Percentiles rank a stretch among this genome's conserved stretches.
Evolutionary conservation across 1,140 invertebrate species (phyloP).

Genomic region (Papilio polyxenes): DNA sequence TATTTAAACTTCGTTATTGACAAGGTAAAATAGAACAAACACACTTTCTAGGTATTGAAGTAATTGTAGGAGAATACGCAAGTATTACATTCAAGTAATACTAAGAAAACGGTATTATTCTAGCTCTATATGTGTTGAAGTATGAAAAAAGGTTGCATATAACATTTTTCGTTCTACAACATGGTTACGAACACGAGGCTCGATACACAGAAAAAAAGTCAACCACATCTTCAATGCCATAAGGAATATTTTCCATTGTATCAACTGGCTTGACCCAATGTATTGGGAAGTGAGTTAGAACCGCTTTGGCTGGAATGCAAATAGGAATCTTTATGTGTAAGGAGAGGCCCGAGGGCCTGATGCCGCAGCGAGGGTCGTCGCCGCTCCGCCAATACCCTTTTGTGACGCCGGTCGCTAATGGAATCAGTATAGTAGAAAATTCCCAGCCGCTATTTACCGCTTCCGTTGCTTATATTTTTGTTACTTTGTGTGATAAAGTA

Average conservation of each 20-base stretch:
- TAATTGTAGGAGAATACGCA: neutral
- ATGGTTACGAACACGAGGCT: too few relatives aligned
- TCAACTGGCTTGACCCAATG: constrained; percentile 53
- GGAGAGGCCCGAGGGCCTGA: constrained; percentile 58
- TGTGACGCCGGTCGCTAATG: constrained; percentile 67
- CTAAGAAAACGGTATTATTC: too few relatives aligned
- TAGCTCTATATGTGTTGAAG: too few relatives aligned
- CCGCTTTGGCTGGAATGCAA: constrained; percentile 69
- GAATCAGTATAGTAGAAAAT: constrained; percentile 55
- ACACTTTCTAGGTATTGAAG: neutral
- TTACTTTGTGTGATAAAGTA: constrained; percentile 27
- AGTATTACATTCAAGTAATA: too few relatives aligned
- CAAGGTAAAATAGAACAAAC: neutral
- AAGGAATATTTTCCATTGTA: neutral
- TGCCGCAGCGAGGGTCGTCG: constrained; percentile 60
- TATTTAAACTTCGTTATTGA: neutral
- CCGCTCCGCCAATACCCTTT: constrained; percentile 59
- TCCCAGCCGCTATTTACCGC: constrained; percentile 34
- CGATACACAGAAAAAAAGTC: neutral
- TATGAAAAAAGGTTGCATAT: neutral
- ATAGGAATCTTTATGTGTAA: constrained; percentile 72
- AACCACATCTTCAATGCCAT: neutral
- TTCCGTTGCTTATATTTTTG: constrained; percentile 1
- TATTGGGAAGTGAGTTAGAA: constrained; percentile 67
- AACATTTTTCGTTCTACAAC: neutral